Base-by-base conservation (phyloP, 1,140 invertebrate species). In the Bilobella aurantiaca region DNA sequence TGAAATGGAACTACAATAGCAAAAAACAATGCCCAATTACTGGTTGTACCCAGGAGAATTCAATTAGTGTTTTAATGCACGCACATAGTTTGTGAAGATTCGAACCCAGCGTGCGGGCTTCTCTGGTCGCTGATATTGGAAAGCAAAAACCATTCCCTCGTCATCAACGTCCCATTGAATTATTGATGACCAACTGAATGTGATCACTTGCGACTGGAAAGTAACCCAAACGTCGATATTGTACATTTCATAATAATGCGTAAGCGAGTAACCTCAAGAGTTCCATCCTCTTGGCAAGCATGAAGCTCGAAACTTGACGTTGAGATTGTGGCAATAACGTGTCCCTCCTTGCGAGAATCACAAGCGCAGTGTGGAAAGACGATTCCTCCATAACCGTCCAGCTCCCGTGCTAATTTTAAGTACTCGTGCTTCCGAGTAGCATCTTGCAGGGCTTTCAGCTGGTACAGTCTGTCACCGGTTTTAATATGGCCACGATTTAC, bases 351-450 rank as follows among this genome's bases (percentile, higher is more conserved):
- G 27, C 91, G 80, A 29, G 90, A 91, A 81, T 96, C 93, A 80
- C 91, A 95, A n/a, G 86, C 81, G 80, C 93, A 96, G 79, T 95
- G 92, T 23, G 94, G 94, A 79, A 97, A 96, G 32, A 91, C 87
- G 23, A 96, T 83, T 74, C 93, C 88, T 1, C 90, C 91, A 78
- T 96, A 96, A 28, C 93, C 94, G 65, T 89, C 88, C 64, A 97
- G 79, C 73, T 88, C 84, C 56, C 90, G 83, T 29, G 89, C 92
- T 66, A 93, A 78, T 73, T 89, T 86, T 56, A 97, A 80, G 61
- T 71, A 73, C 81, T 96, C 93, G 65, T 83, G 78, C 73, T 90
- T 91, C 74, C 93, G 85, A 27, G 87, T 86, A 49, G 87, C 83
- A 75, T 97, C 93, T 77, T 96, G 93, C 34, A 97, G 80, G 23